phyloP scores from a whole-genome alignment of 2,888 invertebrate species.

The Acrobasis suavella region DNA sequence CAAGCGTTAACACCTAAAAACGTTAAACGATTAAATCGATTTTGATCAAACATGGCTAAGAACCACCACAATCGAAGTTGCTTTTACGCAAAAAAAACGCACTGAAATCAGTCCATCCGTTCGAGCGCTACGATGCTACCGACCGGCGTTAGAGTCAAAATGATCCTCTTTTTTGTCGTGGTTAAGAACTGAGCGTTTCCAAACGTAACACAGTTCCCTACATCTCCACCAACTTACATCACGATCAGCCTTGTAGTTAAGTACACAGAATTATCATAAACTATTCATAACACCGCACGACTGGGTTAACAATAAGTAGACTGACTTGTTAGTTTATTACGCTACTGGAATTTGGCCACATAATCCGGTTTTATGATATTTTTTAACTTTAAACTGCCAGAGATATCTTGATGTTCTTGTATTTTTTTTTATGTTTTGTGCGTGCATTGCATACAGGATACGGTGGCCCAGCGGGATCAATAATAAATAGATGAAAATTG shows the following conservation, averaged over 20 bases:
- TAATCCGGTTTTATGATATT: slow-evolving; percentile 6
- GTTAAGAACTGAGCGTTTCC: background rate
- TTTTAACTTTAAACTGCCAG: background rate
- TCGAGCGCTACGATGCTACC: too few relatives aligned
- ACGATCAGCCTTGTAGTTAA: slow-evolving; percentile 32
- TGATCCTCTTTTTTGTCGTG: too few relatives aligned
- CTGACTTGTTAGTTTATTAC: slow-evolving; percentile 4
- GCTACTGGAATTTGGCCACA: slow-evolving; percentile 20
- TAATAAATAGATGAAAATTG: too few relatives aligned
- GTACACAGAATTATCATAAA: slow-evolving; percentile 28
- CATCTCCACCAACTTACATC: slow-evolving; percentile 26
- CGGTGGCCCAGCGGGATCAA: too few relatives aligned
- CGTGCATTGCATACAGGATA: too few relatives aligned
- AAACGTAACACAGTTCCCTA: slow-evolving; percentile 6
- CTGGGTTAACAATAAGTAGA: slow-evolving; percentile 25
- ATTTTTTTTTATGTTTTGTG: background rate
- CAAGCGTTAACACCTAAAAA: too few relatives aligned
- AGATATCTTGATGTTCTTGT: slow-evolving; percentile 8
- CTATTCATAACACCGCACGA: slow-evolving; percentile 33
- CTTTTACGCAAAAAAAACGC: too few relatives aligned
- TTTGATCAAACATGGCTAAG: too few relatives aligned
- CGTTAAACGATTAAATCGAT: too few relatives aligned
- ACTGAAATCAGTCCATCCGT: too few relatives aligned
- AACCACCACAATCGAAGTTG: too few relatives aligned
- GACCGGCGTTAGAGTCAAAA: too few relatives aligned